Evolutionary conservation across 1,140 invertebrate species (phyloP).

Genomic region (Thaumatotibia leucotreta): DNA sequence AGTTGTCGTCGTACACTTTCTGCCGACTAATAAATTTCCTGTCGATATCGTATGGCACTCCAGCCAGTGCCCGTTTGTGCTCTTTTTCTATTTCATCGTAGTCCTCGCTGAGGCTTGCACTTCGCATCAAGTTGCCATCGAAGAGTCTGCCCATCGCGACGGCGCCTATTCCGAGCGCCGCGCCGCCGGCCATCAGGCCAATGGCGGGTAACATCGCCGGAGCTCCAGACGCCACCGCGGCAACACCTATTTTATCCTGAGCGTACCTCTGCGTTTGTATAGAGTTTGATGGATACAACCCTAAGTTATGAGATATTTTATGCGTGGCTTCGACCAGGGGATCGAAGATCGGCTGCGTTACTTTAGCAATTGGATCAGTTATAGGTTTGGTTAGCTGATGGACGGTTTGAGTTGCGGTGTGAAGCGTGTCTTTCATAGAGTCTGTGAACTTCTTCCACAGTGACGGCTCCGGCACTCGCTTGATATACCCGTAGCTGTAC

Average conservation of each 20-base stretch:
- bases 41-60: conserved; percentile 61
- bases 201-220: conserved; percentile 84
- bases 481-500: conserved; percentile 75
- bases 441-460: conserved; percentile 85
- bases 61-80: conserved; percentile 76
- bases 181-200: conserved; percentile 86
- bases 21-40: conserved; percentile 64
- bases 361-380: conserved; percentile 82
- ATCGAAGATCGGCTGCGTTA: conserved; percentile 83
- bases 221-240: conserved; percentile 67
- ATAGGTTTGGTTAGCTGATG: conserved; percentile 82
- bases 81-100: conserved; percentile 75
- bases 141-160: conserved; percentile 85
- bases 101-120: conserved; percentile 59
- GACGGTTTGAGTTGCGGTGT: conserved; percentile 82
- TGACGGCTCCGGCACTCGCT: conserved; percentile 76
- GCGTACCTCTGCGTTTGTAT: conserved; percentile 69
- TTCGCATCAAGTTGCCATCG: conserved; percentile 80
- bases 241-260: conserved; percentile 84
- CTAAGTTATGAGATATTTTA: conserved; percentile 86
- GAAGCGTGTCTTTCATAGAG: conserved; percentile 83
- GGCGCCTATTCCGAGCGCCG: conserved; percentile 86
- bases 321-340: conserved; percentile 86
- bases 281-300: conserved; percentile 75
- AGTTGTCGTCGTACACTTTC: conserved; percentile 69